Percentiles rank a stretch among this genome's conserved stretches.
phyloP scores from a whole-genome alignment of 2,113 vertebrate species.

The Laticauda colubrina region DNA sequence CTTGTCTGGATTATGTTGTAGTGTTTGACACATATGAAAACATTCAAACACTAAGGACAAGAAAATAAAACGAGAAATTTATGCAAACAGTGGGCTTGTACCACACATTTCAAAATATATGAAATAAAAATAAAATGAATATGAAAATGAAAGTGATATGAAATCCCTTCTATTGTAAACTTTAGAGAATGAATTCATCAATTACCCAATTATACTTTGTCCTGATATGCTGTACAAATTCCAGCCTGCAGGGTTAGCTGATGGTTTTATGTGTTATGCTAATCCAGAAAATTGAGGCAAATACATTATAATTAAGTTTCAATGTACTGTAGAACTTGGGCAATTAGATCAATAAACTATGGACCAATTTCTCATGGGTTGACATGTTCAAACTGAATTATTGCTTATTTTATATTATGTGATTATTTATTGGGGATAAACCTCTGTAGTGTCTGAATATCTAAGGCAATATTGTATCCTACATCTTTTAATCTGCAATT shows the following conservation, averaged over 20 bases:
- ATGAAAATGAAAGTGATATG: background rate
- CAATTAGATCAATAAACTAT: background rate
- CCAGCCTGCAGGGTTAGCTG: background rate
- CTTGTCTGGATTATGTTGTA: background rate
- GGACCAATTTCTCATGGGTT: background rate
- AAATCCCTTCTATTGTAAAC: background rate
- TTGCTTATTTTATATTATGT: background rate
- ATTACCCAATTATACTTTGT: background rate
- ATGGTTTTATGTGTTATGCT: background rate
- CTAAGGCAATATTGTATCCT: background rate
- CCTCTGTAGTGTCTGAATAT: background rate
- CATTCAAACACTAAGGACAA: background rate
- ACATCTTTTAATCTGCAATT: background rate
- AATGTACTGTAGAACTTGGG: background rate
- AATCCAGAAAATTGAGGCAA: background rate
- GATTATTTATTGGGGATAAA: background rate
- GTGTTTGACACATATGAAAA: background rate
- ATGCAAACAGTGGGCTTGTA: background rate
- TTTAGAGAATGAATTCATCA: background rate
- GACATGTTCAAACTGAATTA: background rate
- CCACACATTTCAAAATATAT: background rate
- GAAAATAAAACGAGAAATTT: background rate
- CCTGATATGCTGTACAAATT: background rate
- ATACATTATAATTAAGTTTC: background rate
- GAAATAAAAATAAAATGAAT: background rate